A percentile compares a stretch with the other conserved stretches of the same genome.
phyloP scores from a whole-genome alignment of 2,797 vertebrate genomes.

The Clamator glandarius region DNA sequence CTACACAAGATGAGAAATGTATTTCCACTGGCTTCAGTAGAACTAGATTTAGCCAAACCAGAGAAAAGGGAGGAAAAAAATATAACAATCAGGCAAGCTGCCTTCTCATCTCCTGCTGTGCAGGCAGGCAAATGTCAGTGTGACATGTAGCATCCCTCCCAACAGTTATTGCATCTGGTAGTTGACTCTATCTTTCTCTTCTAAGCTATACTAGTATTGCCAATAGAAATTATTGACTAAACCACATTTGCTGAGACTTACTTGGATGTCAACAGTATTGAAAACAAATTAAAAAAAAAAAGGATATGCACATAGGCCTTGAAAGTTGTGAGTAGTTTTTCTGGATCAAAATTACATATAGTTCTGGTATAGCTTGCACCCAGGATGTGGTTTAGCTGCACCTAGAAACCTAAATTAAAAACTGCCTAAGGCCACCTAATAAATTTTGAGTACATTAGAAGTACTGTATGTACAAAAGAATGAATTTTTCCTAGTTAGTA shows the following conservation, averaged over 20 bases:
- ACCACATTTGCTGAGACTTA: background rate
- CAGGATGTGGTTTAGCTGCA: background rate
- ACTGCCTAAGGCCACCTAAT: background rate
- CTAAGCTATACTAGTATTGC: background rate
- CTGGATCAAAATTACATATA: background rate
- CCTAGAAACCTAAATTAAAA: constrained; percentile 39
- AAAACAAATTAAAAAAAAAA: background rate
- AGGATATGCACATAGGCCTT: background rate
- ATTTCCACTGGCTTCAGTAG: background rate
- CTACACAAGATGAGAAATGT: background rate
- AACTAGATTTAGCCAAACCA: background rate
- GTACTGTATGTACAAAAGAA: background rate
- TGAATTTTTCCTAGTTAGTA: background rate
- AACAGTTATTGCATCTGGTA: constrained; percentile 9
- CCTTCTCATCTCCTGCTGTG: background rate
- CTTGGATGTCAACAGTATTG: constrained; percentile 4
- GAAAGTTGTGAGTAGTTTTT: background rate
- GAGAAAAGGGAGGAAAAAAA: background rate
- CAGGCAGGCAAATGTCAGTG: background rate
- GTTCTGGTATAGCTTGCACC: background rate
- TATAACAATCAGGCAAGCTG: background rate
- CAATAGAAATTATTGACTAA: constrained; percentile 25
- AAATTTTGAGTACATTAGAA: background rate
- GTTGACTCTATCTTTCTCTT: background rate
- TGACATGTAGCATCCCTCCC: constrained; percentile 8